Base-by-base conservation (phyloP, 2,113 vertebrate genomes). In the Pogona vitticeps region DNA sequence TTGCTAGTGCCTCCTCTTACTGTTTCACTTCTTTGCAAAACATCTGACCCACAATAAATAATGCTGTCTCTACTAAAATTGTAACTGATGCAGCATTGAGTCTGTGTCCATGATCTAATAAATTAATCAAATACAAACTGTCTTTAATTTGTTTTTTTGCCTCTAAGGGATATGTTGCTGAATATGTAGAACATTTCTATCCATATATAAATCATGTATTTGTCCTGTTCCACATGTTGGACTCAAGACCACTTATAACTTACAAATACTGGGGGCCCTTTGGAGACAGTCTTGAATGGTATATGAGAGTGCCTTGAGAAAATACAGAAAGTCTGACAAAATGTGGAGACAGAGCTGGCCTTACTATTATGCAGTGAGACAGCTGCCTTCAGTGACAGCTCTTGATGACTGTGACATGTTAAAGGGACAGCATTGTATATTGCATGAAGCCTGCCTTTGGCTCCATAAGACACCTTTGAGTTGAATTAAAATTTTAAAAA, bases 51-150 rank as follows among this genome's bases (percentile, higher is more conserved):
- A 82, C 78, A 73, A 40, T 42, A 81, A 67, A 78, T 87, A 70
- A 78, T 82, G 79, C 71, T 75, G 70, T 82, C 79, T 81, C 38
- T 86, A 76, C 72, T 81, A 75, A 75, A 86, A 87, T 65, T 87
- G 85, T 87, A 87, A 81, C 52, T 81, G 40, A 67, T 81, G 85
- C 79, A 87, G 70, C 75, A 81, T 33, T 38, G 40, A 86, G 70
- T 86, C 38, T 87, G 40, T 81, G 84, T 87, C 85, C 65, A 42
- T 80, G 78, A 87, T 82, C 85, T 87, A 87, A 87, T 87, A 87
- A 87, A 87, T 87, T 87, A 87, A 87, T 87, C n/a, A 67, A 81
- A 67, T 82, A 38, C 42, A 87, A 81, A 81, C 26, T 38, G 71
- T 65, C 63, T 81, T 40, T 17, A 21, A 67, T 82, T 81, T 52